Evolutionary conservation across 2,888 invertebrate species (phyloP).

Genomic region (Macaria notata): DNA sequence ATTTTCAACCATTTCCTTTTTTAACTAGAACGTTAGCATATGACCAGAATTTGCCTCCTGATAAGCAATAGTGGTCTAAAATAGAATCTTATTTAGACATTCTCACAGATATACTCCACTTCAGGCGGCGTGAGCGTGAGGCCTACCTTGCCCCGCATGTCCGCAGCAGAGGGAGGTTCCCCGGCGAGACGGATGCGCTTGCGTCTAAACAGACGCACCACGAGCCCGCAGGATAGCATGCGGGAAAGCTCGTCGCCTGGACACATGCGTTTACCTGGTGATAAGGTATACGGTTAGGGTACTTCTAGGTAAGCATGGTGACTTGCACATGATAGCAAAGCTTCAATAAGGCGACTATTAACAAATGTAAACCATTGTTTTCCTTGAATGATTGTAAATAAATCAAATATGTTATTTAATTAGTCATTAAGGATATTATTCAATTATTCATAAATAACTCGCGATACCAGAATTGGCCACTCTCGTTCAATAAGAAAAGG

Average conservation of each 20-base stretch:
- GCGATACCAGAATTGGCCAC: no score
- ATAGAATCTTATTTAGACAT: slow-evolving; percentile 34
- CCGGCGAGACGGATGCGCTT: slow-evolving; percentile 82
- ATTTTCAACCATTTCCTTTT: background rate
- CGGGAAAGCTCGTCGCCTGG: slow-evolving; percentile 92
- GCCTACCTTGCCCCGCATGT: slow-evolving; percentile 87
- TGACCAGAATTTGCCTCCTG: background rate
- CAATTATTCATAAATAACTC: no score
- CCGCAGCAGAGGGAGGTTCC: slow-evolving; percentile 57
- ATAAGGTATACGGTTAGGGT: no score
- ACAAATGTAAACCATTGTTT: no score
- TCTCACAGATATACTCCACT: slow-evolving; percentile 61
- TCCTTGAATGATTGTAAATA: no score
- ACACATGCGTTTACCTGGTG: slow-evolving; percentile 90
- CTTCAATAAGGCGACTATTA: no score
- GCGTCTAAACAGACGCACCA: slow-evolving; percentile 86
- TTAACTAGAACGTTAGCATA: background rate
- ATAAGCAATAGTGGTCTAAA: background rate
- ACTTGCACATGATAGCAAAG: background rate
- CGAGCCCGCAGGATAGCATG: slow-evolving; percentile 85
- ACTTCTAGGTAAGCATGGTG: background rate
- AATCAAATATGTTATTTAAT: no score
- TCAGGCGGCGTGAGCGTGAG: slow-evolving; percentile 87
- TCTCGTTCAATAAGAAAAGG: no score
- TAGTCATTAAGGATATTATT: no score